A percentile compares a stretch with the other conserved stretches of the same genome.
These are phyloP conservation scores for Onthophagus taurus DNA, from an alignment of 1,140 invertebrate species.

Conservation along the genomic window DNA sequence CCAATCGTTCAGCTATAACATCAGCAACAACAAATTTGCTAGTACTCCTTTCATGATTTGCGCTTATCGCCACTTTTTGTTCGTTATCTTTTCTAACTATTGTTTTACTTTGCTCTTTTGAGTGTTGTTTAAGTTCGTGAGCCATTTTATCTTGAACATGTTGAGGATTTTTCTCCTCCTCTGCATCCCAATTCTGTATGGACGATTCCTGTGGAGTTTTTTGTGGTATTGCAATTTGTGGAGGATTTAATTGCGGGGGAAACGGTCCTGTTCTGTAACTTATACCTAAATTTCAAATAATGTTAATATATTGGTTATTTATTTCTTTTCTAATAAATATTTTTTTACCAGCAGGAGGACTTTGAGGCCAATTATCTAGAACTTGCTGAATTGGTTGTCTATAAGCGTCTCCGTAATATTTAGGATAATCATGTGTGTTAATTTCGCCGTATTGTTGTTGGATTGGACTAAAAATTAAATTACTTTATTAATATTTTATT, in stretches of 20 bases:
- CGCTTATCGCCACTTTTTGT: slow-evolving; percentile 4
- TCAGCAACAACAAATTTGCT: no score
- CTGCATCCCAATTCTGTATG: slow-evolving; percentile 6
- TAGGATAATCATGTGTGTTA: slow-evolving; percentile 21
- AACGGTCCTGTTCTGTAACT: slow-evolving; percentile 2
- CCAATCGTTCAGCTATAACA: slow-evolving; percentile 25
- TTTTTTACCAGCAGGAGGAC: slow-evolving; percentile 6
- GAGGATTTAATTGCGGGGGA: background rate
- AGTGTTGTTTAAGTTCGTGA: slow-evolving; percentile 33
- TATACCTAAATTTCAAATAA: background rate
- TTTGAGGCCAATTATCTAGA: slow-evolving; percentile 27
- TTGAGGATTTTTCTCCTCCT: slow-evolving; percentile 21
- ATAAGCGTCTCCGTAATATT: slow-evolving; percentile 33
- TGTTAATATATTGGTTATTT: background rate
- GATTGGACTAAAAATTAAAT: slow-evolving; percentile 21
- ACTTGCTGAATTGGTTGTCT: slow-evolving; percentile 26
- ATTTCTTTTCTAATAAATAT: no score
- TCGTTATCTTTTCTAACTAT: background rate
- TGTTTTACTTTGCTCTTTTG: slow-evolving; percentile 23
- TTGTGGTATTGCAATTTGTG: background rate
- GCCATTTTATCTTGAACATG: slow-evolving; percentile 33
- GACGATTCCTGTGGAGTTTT: background rate
- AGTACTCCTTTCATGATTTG: no score
- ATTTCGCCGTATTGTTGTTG: slow-evolving; percentile 24
- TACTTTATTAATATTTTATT: no score